Conservation (phyloP, 2,797 vertebrate genomes). For the Micrastur ruficollis region DNA sequence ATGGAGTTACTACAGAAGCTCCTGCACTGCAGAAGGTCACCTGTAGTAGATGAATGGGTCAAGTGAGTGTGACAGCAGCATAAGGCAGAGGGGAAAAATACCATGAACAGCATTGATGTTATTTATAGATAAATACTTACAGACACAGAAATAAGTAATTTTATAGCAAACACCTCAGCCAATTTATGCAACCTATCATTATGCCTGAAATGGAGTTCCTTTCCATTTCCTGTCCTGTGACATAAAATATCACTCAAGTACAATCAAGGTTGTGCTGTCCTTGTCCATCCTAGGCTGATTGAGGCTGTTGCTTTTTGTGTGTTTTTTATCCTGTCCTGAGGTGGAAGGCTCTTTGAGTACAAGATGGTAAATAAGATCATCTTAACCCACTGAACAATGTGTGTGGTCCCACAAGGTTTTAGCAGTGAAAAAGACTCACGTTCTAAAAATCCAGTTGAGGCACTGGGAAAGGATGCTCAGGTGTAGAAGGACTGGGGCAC, state of each 20-base stretch:
- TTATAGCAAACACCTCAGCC: background rate
- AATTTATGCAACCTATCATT: background rate
- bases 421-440: background rate
- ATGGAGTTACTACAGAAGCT: background rate
- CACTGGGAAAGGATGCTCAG: background rate
- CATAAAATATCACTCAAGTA: background rate
- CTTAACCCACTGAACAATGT: background rate
- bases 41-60: background rate
- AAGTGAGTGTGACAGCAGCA: background rate
- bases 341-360: background rate
- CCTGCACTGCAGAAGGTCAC: background rate
- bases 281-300: background rate
- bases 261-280: background rate
- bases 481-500: background rate
- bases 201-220: background rate
- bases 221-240: background rate
- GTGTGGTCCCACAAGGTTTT: background rate
- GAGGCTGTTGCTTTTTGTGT: background rate
- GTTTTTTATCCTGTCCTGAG: background rate
- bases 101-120: accelerated
- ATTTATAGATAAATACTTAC: background rate
- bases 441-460: background rate
- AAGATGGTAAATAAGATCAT: background rate
- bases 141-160: background rate
- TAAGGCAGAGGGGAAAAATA: background rate